These are phyloP conservation scores for Gonatopus flavifemur DNA, from an alignment of 1,140 invertebrate species.

Conservation along the genomic window DNA sequence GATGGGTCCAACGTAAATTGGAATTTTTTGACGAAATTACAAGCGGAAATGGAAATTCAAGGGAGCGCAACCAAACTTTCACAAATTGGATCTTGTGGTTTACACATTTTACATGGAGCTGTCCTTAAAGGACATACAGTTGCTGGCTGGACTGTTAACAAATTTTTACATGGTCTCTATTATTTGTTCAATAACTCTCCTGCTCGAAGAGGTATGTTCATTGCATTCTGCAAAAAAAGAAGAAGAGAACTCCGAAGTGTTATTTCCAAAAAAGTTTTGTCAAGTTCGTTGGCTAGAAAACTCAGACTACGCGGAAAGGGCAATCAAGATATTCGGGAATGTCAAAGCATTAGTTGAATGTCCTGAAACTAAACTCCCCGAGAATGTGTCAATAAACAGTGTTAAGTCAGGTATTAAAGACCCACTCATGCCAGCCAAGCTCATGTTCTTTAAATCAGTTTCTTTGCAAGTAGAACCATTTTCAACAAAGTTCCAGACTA, in stretches of 20 bases:
- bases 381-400: slow-evolving; percentile 10
- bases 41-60: slow-evolving; percentile 2
- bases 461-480: slow-evolving; percentile 23
- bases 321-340: slow-evolving; percentile 17
- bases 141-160: slow-evolving; percentile 21
- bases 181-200: slow-evolving; percentile 25
- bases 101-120: slow-evolving; percentile 26
- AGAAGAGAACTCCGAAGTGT: slow-evolving; percentile 8
- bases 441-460: slow-evolving; percentile 21
- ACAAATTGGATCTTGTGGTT: slow-evolving; percentile 18
- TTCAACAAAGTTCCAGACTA: slow-evolving; percentile 23
- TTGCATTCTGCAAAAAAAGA: slow-evolving; percentile 16
- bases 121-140: slow-evolving; percentile 26
- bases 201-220: no score
- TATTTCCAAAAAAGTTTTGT: slow-evolving; percentile 32
- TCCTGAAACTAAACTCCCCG: slow-evolving; percentile 7
- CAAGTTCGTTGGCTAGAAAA: slow-evolving; percentile 30
- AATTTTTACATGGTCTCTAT: slow-evolving; percentile 23
- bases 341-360: slow-evolving; percentile 11
- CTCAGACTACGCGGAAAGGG: slow-evolving; percentile 19
- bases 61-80: neutral
- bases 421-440: slow-evolving; percentile 16
- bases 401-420: slow-evolving; percentile 13
- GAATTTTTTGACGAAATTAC: slow-evolving; percentile 19
- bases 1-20: slow-evolving; percentile 28